Base-by-base conservation (phyloP, 1,140 invertebrate genomes). In the Mactra quadrangularis region DNA sequence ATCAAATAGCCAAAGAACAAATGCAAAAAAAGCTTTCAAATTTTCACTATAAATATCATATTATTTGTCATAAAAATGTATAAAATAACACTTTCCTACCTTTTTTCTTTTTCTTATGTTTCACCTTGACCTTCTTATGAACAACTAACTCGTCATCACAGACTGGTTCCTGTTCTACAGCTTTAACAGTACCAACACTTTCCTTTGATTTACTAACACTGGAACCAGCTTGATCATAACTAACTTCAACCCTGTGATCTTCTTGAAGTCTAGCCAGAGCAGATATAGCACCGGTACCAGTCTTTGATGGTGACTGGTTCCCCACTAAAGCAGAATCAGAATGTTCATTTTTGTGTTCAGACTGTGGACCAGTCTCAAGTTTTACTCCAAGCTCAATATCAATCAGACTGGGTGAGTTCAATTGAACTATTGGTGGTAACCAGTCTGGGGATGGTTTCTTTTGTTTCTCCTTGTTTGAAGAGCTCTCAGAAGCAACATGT, bases 71-170 rank as follows among this genome's bases (percentile, higher is more conserved):
- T n/a, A n/a, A n/a, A n/a, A n/a, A n/a, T n/a, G n/a, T n/a, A n/a
- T n/a, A n/a, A n/a, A n/a, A n/a, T n/a, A n/a, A 25, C 19, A 38
- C 19, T 29, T 22, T 70, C 71, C 47, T 82, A 68, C 72, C 64
- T 78, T 88, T 88, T 68, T 89, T 89, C 86, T 89, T 88, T 59
- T 81, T 89, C 72, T 91, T 94, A 87, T 93, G 93, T 55, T 89
- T 92, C 0, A 17, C n/a, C 83, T 91, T 93, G 84, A 88, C 92
- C 86, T 90, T 91, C 64, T 92, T 93, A 41, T 90, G 94, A 85
- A 94, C 94, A 27, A 95, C 94, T 45, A 95, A 94, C 78, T 94
- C 94, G 82, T 94, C 94, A 17, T 72, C 81, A 19, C 25, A 52
- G n/a, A 25, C 52, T 33, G 50, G 29, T 38, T 71, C 47, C 9